Base-by-base conservation (phyloP, 2,888 invertebrate species). In the Julus scandinavius region DNA sequence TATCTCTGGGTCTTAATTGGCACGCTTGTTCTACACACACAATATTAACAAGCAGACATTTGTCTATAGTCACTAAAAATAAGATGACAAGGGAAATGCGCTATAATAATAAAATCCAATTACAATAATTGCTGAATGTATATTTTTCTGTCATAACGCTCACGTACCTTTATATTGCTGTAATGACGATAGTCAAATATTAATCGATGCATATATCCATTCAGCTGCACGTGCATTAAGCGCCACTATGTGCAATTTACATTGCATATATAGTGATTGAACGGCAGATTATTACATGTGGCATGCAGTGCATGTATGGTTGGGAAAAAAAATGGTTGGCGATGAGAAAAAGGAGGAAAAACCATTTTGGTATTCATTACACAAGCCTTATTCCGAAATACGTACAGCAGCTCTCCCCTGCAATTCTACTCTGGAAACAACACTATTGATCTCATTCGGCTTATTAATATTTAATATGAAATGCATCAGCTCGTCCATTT, bases 391-490 rank as follows among this genome's bases (percentile, higher is more conserved):
- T 80, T 80, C 15, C 80, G 38, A 80, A 80, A 80, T 80, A 80
- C 80, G 38, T 38, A 80, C 80, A 80, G 2, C 80, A 40, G 80
- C 80, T 38, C 80, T 15, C 13, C 80, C 15, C 38, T 40, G 80
- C 13, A 72, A 80, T 80, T 80, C 38, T 80, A 80, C 80, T 80
- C 9, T 15, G 80, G 80, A 38, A 80, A 80, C 80, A 80, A 40
- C 80, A 80, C 80, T 80, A 80, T 80, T 80, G 80, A 80, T 80
- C 29, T 80, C 80, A 80, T 29, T 80, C 80, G 80, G 29, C 38
- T 80, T 80, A 80, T 80, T 80, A 80, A 80, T 80, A 80, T 80
- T 80, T 80, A 80, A 80, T 80, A 80, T 80, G 38, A 80, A 29
- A 80, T 29, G 80, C 80, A 80, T 80, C 80, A 80, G 80, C 38